A percentile compares a stretch with the other conserved stretches of the same genome.
phyloP scores from a whole-genome alignment of 2,888 invertebrate genomes.

The Anoncus sp. region DNA sequence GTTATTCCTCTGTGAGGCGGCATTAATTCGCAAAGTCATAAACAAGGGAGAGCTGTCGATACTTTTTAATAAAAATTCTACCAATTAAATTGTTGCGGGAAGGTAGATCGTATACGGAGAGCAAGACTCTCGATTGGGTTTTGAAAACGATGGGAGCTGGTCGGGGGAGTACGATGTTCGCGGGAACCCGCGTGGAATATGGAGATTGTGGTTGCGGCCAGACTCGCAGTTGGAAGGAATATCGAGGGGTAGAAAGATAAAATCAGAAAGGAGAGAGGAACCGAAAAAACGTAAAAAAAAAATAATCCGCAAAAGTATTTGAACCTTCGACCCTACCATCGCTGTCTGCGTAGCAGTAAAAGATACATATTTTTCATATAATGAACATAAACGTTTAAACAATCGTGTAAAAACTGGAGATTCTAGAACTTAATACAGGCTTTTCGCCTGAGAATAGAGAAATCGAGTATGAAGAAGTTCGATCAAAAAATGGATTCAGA shows the following conservation, averaged over 20 bases:
- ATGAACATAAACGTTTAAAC: not conserved
- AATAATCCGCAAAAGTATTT: not conserved
- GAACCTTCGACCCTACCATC: not conserved
- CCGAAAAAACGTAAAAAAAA: constrained; percentile 11
- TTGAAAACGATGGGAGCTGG: constrained; percentile 27
- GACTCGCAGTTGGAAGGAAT: constrained; percentile 48
- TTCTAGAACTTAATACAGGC: too few relatives aligned
- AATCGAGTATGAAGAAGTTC: not conserved
- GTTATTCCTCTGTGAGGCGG: constrained; percentile 31
- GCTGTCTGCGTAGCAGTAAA: not conserved
- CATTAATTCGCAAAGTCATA: constrained; percentile 81
- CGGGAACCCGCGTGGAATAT: constrained; percentile 15
- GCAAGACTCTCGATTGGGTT: constrained; percentile 39
- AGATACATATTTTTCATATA: not conserved
- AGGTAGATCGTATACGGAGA: constrained; percentile 29
- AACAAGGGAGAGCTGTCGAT: constrained; percentile 81
- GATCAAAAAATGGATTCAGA: constrained; percentile 9
- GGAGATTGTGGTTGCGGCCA: constrained; percentile 45
- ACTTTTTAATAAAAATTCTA: constrained; percentile 82
- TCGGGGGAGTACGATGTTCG: not conserved
- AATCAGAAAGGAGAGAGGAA: constrained; percentile 24
- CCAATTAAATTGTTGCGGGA: constrained; percentile 80
- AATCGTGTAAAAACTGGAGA: not conserved
- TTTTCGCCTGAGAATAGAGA: too few relatives aligned
- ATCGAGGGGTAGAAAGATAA: constrained; percentile 23